Percentiles rank a stretch among this genome's conserved stretches.
Conservation (phyloP, 2,113 vertebrate genomes). For the Salvelinus namaycush region DNA sequence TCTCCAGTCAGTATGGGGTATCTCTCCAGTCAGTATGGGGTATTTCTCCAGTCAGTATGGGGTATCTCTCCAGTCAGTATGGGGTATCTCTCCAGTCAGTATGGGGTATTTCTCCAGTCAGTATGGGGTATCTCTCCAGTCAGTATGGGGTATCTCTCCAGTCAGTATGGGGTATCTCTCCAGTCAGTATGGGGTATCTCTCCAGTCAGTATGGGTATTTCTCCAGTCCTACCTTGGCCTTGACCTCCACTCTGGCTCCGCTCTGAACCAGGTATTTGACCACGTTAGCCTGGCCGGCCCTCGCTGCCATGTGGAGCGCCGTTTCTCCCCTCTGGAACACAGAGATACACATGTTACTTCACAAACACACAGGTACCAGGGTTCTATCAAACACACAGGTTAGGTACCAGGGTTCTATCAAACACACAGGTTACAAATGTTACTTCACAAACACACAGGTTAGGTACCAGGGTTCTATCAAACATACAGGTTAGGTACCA, state of each 20-base stretch:
- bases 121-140: too few species aligned
- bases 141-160: too few species aligned
- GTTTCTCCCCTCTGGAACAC: conserved; percentile 90
- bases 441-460: too few species aligned
- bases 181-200: too few species aligned
- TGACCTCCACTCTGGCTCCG: conserved; percentile 90
- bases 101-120: too few species aligned
- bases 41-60: too few species aligned
- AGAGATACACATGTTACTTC: conserved; percentile 1
- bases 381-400: neutral
- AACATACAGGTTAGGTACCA: neutral
- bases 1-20: too few species aligned
- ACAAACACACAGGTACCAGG: too few species aligned
- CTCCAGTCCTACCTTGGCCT: conserved; percentile 84
- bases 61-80: too few species aligned
- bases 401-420: conserved; percentile 24
- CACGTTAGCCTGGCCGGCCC: conserved; percentile 91
- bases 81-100: too few species aligned
- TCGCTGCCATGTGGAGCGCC: conserved; percentile 94
- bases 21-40: too few species aligned
- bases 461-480: neutral
- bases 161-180: too few species aligned
- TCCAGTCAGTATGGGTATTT: neutral
- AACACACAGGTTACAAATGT: neutral
- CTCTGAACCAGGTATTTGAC: conserved; percentile 93